Evolutionary conservation across 2,888 invertebrate genomes (phyloP).

Genomic region (Nephrotoma guestfalica): DNA sequence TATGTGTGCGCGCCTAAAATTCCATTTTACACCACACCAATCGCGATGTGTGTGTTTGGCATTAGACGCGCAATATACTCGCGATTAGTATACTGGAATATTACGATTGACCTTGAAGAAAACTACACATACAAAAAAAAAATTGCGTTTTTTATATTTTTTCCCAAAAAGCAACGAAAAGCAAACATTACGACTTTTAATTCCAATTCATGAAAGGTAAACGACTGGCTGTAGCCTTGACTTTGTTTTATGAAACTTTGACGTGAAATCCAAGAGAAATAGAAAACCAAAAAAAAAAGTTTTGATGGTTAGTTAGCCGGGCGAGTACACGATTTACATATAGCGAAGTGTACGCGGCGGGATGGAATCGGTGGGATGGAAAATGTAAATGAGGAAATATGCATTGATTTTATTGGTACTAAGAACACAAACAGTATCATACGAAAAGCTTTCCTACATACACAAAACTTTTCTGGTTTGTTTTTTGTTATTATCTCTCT

Average conservation of each 20-base stretch:
- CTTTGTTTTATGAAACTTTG: neutral
- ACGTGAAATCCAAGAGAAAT: neutral
- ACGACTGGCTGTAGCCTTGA: neutral
- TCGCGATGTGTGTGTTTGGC: neutral
- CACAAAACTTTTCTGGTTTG: neutral
- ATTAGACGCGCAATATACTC: neutral
- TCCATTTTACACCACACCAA: neutral
- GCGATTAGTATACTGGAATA: neutral
- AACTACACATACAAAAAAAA: neutral
- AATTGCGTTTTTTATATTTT: neutral
- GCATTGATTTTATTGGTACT: neutral
- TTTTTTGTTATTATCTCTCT: neutral
- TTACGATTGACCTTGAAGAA: neutral
- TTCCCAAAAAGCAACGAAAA: neutral
- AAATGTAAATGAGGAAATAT: neutral
- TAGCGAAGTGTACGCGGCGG: neutral
- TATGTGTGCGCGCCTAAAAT: neutral
- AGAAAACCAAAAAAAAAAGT: neutral
- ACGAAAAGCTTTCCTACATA: neutral
- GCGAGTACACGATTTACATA: neutral
- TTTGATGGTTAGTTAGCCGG: neutral
- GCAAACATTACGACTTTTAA: neutral
- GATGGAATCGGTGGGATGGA: neutral
- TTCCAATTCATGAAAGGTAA: neutral
- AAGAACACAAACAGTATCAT: neutral